Percentiles rank a stretch among this genome's conserved stretches.
Evolutionary conservation across 2,113 vertebrate genomes (phyloP).

Genomic region (Chionis minor): DNA sequence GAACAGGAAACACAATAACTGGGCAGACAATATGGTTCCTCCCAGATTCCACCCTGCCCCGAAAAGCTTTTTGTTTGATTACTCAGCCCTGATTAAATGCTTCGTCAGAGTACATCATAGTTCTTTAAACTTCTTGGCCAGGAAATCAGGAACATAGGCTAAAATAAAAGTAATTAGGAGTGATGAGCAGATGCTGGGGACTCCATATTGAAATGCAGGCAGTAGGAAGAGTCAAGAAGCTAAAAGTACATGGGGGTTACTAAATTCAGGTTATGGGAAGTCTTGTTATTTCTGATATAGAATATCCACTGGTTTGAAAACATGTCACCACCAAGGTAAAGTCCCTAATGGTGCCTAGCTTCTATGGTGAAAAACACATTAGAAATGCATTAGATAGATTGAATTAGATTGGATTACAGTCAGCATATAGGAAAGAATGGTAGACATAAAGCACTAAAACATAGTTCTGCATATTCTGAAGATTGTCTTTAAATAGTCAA

Average conservation of each 20-base stretch:
- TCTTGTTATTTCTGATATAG: slow-evolving; percentile 33
- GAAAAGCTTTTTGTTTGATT: slow-evolving; percentile 69
- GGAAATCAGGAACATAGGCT: slow-evolving; percentile 53
- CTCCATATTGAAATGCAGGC: slow-evolving; percentile 47
- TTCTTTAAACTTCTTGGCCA: slow-evolving; percentile 58
- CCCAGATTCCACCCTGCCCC: slow-evolving; percentile 58
- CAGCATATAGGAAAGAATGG: background rate
- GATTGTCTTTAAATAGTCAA: background rate
- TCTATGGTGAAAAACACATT: background rate
- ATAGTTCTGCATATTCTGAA: background rate
- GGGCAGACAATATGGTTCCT: slow-evolving; percentile 63
- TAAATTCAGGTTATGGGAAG: slow-evolving; percentile 56
- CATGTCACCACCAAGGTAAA: background rate
- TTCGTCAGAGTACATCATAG: slow-evolving; percentile 49
- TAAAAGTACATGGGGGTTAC: background rate
- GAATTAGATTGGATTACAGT: background rate
- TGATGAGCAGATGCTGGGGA: slow-evolving; percentile 49
- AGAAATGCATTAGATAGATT: slow-evolving; percentile 31
- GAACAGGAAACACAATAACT: slow-evolving; percentile 56
- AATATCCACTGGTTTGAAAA: background rate
- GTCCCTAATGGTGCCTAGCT: slow-evolving; percentile 14
- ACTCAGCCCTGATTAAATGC: slow-evolving; percentile 64
- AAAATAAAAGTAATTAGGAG: slow-evolving; percentile 68
- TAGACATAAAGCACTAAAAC: background rate
- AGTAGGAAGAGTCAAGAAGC: slow-evolving; percentile 41